Evolutionary conservation across 2,888 invertebrate genomes (phyloP), one percentile per base, ranked within the genome.

Genomic region (Luperina testacea): DNA sequence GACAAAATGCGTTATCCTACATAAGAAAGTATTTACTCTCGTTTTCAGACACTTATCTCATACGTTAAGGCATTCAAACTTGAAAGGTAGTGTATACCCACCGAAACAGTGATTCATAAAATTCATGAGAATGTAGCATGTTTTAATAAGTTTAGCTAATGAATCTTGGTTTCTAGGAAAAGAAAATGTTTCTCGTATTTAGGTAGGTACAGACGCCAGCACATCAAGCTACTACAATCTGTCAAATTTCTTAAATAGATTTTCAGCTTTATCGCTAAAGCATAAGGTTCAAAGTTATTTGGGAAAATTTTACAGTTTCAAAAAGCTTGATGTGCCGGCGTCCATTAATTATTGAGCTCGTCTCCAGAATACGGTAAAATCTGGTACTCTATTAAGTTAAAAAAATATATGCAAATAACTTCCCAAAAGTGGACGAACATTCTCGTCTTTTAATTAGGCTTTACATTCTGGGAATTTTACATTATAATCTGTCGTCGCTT

Each of bases 291-390:
- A 38, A 38, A 38, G 38, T 38, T 38, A 6, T 7, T 38, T 6
- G 38, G 38, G 38, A 38, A 38, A 38, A 6, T 38, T 38, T 6
- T 6, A 38, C 38, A 6, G 38, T 38, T 38, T 38, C 38, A 6
- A 6, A 6, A 6, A 38, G 38, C 38, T 38, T 6, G 38, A 6
- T 38, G 38, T 38, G 38, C 38, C 6, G 38, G 6, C 38, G 0
- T 38, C 6, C 38, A 38, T 38, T 38, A 17, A 78, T 65, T 64
- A 67, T 57, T n/a, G 51, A 15, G 61, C 42, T 63, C 59, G 42
- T 84, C 48, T 38, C n/a, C 45, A 68, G 38, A 63, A 68, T 53
- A 38, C 48, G 32, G 32, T n/a, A 83, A 27, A 81, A 79, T 78
- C 15, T 38, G 17, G 4, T 45, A 59, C 20, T 61, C 15, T 53